A percentile compares a stretch with the other conserved stretches of the same genome.
phyloP scores from a whole-genome alignment of 2,797 vertebrate genomes.

The Todus mexicanus region DNA sequence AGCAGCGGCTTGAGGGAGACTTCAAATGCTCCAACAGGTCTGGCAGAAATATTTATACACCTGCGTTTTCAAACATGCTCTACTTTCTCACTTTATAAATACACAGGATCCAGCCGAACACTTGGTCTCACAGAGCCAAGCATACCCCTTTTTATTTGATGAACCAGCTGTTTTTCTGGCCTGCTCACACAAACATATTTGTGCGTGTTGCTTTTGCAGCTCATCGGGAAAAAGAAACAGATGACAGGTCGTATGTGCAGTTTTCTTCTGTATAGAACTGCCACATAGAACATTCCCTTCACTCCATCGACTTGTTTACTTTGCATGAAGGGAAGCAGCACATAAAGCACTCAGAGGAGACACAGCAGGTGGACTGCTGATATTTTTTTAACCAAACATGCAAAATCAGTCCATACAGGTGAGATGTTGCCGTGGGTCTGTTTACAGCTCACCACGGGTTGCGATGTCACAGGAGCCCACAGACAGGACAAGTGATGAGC shows the following conservation, averaged over 20 bases:
- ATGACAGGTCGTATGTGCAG: background rate
- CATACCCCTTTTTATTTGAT: background rate
- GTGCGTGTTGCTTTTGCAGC: constrained; percentile 9
- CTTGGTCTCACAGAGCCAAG: background rate
- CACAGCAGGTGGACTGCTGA: background rate
- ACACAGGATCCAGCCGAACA: background rate
- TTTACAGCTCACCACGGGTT: background rate
- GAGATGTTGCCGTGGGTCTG: background rate
- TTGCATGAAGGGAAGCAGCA: background rate
- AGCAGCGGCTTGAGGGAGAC: background rate
- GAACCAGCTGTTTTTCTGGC: constrained; percentile 39
- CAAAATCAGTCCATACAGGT: background rate
- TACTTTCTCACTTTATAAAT: constrained; percentile 64
- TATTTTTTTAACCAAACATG: background rate
- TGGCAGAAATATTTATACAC: constrained; percentile 58
- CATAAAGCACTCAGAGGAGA: background rate
- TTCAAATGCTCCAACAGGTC: constrained; percentile 25
- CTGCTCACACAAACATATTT: background rate
- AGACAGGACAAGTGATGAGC: background rate
- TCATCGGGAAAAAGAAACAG: constrained; percentile 22
- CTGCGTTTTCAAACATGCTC: constrained; percentile 22
- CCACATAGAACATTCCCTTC: background rate
- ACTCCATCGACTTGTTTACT: background rate
- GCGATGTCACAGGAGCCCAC: background rate
- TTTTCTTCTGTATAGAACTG: background rate